Conservation (phyloP, 2,888 invertebrate genomes). For the Junonia oenone region DNA sequence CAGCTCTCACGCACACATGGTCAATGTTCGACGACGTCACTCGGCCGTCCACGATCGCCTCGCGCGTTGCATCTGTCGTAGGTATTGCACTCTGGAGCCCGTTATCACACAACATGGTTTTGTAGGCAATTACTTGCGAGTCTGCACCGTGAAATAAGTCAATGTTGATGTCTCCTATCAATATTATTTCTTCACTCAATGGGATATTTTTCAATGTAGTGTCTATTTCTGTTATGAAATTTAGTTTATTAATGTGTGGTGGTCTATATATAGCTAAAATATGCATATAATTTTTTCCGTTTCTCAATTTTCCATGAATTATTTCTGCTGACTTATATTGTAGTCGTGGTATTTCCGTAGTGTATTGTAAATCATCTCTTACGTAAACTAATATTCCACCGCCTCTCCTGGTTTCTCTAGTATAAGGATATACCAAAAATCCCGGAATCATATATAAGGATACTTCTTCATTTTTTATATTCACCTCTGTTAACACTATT, state of each 20-base stretch:
- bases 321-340: neutral
- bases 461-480: conserved; percentile 1
- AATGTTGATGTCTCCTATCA: neutral
- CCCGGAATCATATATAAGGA: neutral
- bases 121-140: neutral
- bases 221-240: neutral
- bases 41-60: neutral
- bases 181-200: neutral
- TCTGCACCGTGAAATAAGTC: neutral
- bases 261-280: neutral
- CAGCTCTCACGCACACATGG: conserved; percentile 1
- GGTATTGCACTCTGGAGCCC: neutral
- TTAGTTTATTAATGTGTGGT: neutral
- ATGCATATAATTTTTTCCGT: neutral
- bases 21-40: neutral
- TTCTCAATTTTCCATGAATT: neutral
- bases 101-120: neutral
- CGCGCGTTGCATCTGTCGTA: conserved; percentile 1
- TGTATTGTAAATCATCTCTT: neutral
- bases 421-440: neutral
- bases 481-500: neutral
- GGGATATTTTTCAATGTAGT: neutral
- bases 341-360: neutral
- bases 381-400: neutral
- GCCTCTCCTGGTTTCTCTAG: neutral